Percentiles rank a stretch among this genome's conserved stretches.
Evolutionary conservation across 2,113 vertebrate species (phyloP).

Genomic region (Tragulus kanchil): DNA sequence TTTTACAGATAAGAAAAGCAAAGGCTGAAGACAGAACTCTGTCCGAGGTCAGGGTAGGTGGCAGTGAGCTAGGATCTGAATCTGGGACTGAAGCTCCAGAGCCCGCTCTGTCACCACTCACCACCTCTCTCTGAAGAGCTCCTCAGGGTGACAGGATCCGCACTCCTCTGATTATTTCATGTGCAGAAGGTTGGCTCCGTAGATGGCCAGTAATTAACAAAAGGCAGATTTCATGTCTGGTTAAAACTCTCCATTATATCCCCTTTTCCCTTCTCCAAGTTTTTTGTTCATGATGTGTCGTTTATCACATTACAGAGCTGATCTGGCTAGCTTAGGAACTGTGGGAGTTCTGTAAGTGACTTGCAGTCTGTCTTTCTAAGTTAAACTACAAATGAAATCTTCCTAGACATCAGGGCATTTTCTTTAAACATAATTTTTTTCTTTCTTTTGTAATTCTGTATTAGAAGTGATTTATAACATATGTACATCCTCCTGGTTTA

Average conservation of each 20-base stretch:
- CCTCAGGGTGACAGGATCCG: neutral
- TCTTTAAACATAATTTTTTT: constrained; percentile 30
- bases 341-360: neutral
- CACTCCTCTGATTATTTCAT: neutral
- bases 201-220: neutral
- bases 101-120: neutral
- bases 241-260: neutral
- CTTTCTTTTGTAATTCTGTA: neutral
- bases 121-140: neutral
- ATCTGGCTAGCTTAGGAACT: neutral
- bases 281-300: neutral
- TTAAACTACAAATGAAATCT: constrained; percentile 28
- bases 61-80: constrained; percentile 29
- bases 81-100: neutral
- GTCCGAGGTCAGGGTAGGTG: neutral
- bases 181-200: neutral
- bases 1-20: constrained; percentile 6
- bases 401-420: neutral
- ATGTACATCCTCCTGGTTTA: neutral
- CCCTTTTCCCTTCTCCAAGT: neutral
- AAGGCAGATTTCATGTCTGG: neutral
- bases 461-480: constrained; percentile 2
- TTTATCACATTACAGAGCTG: neutral
- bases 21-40: neutral
- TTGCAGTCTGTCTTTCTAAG: neutral